Evolutionary conservation across 2,888 invertebrate species (phyloP), one percentile per base, ranked within the genome.

Genomic region (Dione juno): DNA sequence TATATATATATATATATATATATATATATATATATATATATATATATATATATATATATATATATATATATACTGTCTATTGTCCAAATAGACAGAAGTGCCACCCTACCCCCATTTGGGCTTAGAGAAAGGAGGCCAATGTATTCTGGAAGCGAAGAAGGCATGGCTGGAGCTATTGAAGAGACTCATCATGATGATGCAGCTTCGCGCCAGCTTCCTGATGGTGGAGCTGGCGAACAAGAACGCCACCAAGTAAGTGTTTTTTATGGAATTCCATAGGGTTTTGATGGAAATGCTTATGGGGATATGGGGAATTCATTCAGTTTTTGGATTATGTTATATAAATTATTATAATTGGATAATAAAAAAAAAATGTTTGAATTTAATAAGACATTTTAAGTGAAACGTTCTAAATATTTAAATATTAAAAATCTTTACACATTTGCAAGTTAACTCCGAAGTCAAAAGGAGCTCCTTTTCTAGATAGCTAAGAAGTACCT

Each of bases 231-330:
- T 0, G 0, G 84, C 87, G 0, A 72, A 90, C 35, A 87, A 75
- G 35, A 79, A 77, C 0, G 90, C 90, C 1, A 89, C 82, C 37
- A 90, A 91, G 92, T 92, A 73, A 86, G 91, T 84, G 13, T 7
- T 43, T 40, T n/a, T 59, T 53, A 50, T 41, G 13, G 41, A 54
- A 37, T 16, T 65, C n/a, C 8, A 6, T 45, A 13, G 43, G 7
- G 14, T 48, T 61, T 70, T 53, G 59, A 48, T 64, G 64, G 64
- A 40, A 52, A 64, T 64, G 50, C 64, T 64, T 64, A 28, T 40
- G 57, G 57, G 16, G 10, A 10, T 37, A 9, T 37, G 16, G 37
- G 54, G 16, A 35, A 54, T 11, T 8, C 11, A 13, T 13, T 28
- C 5, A 28, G 19, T 21, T 52, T 50, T 52, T 21, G 13, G n/a